phyloP scores from a whole-genome alignment of 2,797 vertebrate genomes.

The Taeniopygia guttata region DNA sequence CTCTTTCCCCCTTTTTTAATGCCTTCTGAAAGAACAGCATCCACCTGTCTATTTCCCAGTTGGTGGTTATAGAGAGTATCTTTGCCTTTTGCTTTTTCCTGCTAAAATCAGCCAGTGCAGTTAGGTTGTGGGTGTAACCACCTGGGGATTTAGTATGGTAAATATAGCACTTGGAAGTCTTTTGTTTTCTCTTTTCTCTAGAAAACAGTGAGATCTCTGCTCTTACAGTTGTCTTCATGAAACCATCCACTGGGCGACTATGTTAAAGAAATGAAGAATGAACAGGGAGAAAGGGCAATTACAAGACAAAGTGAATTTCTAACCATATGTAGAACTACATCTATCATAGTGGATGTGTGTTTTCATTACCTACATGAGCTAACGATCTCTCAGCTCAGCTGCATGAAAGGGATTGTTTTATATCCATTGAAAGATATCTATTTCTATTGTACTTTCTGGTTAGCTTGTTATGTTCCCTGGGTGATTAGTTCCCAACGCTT shows the following conservation, averaged over 20 bases:
- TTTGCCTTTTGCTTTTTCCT: not conserved
- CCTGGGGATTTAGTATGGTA: fast-evolving
- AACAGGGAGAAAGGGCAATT: not conserved
- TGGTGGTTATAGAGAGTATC: not conserved
- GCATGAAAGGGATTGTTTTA: not conserved
- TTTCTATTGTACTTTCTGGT: not conserved
- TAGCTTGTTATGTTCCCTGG: not conserved
- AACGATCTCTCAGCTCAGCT: not conserved
- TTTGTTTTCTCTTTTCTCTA: not conserved
- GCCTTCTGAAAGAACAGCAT: not conserved
- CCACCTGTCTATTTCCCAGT: not conserved
- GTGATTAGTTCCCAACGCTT: not conserved
- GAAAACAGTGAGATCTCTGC: not conserved
- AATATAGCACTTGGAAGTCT: not conserved
- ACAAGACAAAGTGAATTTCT: not conserved
- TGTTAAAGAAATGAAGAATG: not conserved
- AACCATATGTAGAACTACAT: fast-evolving
- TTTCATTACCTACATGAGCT: not conserved
- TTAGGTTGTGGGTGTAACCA: not conserved
- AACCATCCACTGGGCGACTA: not conserved
- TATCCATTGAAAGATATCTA: not conserved
- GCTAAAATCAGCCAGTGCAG: not conserved
- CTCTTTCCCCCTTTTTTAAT: not conserved
- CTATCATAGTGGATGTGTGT: not conserved
- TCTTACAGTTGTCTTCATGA: not conserved